These are phyloP conservation scores for Xestia sexstrigata DNA, from an alignment of 2,888 invertebrate genomes.

Conservation along the genomic window DNA sequence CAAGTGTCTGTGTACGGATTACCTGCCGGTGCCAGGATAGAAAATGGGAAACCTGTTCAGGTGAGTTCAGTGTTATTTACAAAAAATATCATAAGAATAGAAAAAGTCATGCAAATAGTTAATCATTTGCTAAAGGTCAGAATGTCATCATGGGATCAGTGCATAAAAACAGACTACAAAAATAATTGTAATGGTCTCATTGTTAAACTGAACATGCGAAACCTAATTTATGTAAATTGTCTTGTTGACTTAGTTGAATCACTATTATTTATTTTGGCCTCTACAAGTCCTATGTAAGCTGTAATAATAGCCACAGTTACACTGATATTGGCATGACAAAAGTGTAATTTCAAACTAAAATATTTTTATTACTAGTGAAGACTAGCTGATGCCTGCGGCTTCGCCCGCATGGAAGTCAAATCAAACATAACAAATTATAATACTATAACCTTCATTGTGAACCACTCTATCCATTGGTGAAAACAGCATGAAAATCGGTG, in stretches of 20 bases:
- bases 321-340: neutral
- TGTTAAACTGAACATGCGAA: slow-evolving; percentile 37
- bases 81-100: slow-evolving; percentile 13
- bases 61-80: slow-evolving; percentile 74
- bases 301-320: slow-evolving; percentile 19
- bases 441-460: too few species aligned
- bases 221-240: slow-evolving; percentile 64
- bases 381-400: too few species aligned
- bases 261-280: slow-evolving; percentile 55
- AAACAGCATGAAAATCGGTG: too few species aligned
- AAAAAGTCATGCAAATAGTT: slow-evolving; percentile 28
- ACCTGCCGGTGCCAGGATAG: slow-evolving; percentile 91
- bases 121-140: slow-evolving; percentile 37
- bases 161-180: slow-evolving; percentile 34
- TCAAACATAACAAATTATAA: too few species aligned
- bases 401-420: too few species aligned
- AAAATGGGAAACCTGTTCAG: slow-evolving; percentile 92
- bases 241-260: slow-evolving; percentile 60
- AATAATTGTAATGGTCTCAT: slow-evolving; percentile 30
- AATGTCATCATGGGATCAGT: slow-evolving; percentile 37
- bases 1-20: slow-evolving; percentile 94
- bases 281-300: slow-evolving; percentile 15
- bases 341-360: neutral
- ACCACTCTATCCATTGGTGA: too few species aligned
- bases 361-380: neutral